Percentiles rank a stretch among this genome's conserved stretches.
Evolutionary conservation across 92 coral and sea anemone species (phyloP).

Genomic region (Epizoanthus stellaris): DNA sequence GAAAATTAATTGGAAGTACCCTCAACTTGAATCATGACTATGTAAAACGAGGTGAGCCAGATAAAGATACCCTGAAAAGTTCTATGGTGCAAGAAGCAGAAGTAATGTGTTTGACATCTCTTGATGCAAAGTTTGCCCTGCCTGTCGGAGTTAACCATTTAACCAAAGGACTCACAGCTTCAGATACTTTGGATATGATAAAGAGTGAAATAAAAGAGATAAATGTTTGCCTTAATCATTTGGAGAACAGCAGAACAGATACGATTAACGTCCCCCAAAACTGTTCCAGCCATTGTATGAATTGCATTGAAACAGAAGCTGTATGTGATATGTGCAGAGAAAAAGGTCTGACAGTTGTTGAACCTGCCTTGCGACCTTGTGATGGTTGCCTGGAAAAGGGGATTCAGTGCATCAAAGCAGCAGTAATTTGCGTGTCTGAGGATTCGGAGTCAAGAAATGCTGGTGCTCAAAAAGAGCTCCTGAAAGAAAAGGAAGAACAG

Average conservation of each 20-base stretch:
- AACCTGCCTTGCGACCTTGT: conserved; percentile 78
- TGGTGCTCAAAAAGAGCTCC: conserved; percentile 61
- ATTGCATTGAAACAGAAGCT: conserved; percentile 54
- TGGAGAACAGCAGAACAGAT: conserved; percentile 59
- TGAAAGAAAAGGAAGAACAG: conserved; percentile 56
- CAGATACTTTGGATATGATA: conserved; percentile 70
- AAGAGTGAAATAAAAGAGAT: conserved; percentile 67
- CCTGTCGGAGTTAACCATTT: conserved; percentile 70
- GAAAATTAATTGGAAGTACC: conserved; percentile 57
- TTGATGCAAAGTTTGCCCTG: conserved; percentile 73
- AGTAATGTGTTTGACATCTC: conserved; percentile 74
- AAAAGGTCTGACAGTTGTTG: conserved; percentile 64
- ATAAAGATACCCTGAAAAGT: conserved; percentile 47
- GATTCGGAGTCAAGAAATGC: conserved; percentile 73
- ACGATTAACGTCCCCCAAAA: conserved; percentile 49
- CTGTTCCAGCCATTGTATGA: conserved; percentile 54
- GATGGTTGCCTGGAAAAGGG: conserved; percentile 59
- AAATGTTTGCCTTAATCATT: conserved; percentile 72
- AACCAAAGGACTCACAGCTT: conserved; percentile 71
- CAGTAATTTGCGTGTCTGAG: conserved; percentile 64
- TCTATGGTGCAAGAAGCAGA: conserved; percentile 66
- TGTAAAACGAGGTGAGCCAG: conserved; percentile 43
- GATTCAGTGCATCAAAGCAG: conserved; percentile 76
- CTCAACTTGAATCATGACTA: conserved; percentile 46
- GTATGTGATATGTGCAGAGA: conserved; percentile 61